A percentile compares a stretch with the other conserved stretches of the same genome.
Conservation (phyloP, 1,140 invertebrate genomes). For the Pogonus chalceus region DNA sequence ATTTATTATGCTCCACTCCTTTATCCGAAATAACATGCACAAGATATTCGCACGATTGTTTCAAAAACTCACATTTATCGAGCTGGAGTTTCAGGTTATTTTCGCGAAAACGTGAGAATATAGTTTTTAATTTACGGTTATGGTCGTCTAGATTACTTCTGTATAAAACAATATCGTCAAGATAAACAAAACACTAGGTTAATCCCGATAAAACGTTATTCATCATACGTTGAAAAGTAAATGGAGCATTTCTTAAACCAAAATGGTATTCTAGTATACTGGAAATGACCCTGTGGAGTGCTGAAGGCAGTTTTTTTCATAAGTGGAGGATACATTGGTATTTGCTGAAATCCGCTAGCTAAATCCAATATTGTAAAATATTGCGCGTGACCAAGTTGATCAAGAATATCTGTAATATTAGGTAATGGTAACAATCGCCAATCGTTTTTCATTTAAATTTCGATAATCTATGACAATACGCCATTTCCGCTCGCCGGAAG, state of each 20-base stretch:
- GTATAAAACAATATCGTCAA: conserved; percentile 35
- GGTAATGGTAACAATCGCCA: background rate
- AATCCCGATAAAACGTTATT: conserved; percentile 25
- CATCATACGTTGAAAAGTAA: conserved; percentile 23
- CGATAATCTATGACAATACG: conserved; percentile 18
- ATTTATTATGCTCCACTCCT: conserved; percentile 35
- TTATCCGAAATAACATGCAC: conserved; percentile 35
- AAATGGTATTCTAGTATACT: conserved; percentile 29
- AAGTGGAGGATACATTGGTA: background rate
- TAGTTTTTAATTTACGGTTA: conserved; percentile 24
- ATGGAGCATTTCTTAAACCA: conserved; percentile 18
- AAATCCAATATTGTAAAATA: background rate
- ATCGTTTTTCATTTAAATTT: conserved; percentile 13
- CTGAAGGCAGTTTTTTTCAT: conserved; percentile 38
- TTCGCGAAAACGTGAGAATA: conserved; percentile 28
- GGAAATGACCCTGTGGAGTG: conserved; percentile 24
- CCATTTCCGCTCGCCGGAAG: conserved; percentile 16
- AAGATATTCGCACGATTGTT: conserved; percentile 35
- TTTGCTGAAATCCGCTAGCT: background rate
- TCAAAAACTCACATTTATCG: conserved; percentile 38
- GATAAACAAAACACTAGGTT: conserved; percentile 27
- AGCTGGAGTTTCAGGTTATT: conserved; percentile 36
- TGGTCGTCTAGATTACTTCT: conserved; percentile 28
- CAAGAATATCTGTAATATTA: conserved; percentile 5
- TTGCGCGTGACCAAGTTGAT: background rate